Evolutionary conservation across 2,797 vertebrate species (phyloP), one percentile per base, ranked within the genome.

Genomic region (Crypturellus tataupa): DNA sequence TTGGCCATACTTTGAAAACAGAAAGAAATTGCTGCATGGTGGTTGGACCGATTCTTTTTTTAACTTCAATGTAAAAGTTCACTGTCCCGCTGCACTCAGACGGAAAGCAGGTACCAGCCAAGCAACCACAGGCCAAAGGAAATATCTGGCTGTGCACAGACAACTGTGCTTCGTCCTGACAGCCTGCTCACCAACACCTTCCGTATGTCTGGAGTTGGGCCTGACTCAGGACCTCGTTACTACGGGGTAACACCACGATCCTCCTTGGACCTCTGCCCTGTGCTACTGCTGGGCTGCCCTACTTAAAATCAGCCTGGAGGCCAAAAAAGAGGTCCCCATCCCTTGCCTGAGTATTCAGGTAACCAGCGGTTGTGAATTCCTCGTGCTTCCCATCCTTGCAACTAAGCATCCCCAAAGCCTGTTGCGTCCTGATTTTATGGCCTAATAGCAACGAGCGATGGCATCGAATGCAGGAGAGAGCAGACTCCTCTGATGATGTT

Each of bases 41-140:
- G 17, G 58, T 33, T 4, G 46, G 39, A 59, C 55, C 20, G 8
- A 47, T 35, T 84, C 9, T 44, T 42, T 55, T 42, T 53, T 55
- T 55, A 55, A 90, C n/a, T 72, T 84, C 42, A 63, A 67, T 12
- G 44, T 29, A 67, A 88, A 67, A 88, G 84, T 76, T 78, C 70
- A 86, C 35, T 49, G 23, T 12, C 47, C 24, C 12, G 11, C 47
- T 39, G 47, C 55, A 62, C 72, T 1, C 0, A 51, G 40, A 58
- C 59, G 46, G 80, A 85, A 87, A 65, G 6, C 73, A 79, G 91
- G 87, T 91, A 90, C 79, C 21, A 42, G 85, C 63, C 77, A 72
- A 63, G 1, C 42, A 65, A 35, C 51, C 56, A 29, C 24, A 70
- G 72, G 70, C 39, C 77, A 84, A 73, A 89, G 78, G 93, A 88